Percentiles rank a stretch among this genome's conserved stretches.
Evolutionary conservation across 2,797 vertebrate genomes (phyloP).

Genomic region (Smutsia temminckii): DNA sequence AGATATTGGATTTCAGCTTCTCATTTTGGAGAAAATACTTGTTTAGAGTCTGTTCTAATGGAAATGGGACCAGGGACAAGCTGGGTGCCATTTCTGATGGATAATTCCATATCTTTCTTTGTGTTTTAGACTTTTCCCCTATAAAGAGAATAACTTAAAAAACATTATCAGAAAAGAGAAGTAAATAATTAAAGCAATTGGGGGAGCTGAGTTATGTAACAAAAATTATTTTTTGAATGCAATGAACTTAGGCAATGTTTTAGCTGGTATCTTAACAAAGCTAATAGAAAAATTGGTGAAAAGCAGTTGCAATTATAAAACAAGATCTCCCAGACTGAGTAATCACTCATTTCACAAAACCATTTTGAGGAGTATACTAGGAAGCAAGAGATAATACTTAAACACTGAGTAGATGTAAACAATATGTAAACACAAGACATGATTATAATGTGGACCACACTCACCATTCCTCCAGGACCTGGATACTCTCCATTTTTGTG

Average conservation of each 20-base stretch:
- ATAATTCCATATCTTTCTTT: background rate
- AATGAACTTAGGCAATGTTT: background rate
- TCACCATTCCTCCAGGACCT: conserved; percentile 95
- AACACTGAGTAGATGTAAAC: rapidly evolving
- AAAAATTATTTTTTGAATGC: background rate
- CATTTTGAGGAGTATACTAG: background rate
- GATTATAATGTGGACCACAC: conserved; percentile 38
- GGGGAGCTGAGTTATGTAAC: background rate
- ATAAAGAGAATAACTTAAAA: conserved; percentile 14
- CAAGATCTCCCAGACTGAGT: background rate
- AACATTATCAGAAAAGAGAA: background rate
- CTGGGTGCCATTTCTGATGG: background rate
- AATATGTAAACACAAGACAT: rapidly evolving
- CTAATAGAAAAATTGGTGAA: background rate
- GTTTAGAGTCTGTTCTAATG: background rate
- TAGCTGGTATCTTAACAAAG: background rate
- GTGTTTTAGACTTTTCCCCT: background rate
- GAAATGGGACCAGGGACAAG: background rate
- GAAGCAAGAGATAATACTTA: background rate
- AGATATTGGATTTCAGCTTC: background rate
- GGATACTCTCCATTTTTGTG: conserved; percentile 96
- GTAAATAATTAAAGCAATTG: background rate
- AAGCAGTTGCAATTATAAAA: background rate
- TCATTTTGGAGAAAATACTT: background rate
- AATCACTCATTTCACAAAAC: background rate